These are phyloP conservation scores for Peucedramus taeniatus DNA, from an alignment of 2,113 vertebrate genomes.

Conservation along the genomic window DNA sequence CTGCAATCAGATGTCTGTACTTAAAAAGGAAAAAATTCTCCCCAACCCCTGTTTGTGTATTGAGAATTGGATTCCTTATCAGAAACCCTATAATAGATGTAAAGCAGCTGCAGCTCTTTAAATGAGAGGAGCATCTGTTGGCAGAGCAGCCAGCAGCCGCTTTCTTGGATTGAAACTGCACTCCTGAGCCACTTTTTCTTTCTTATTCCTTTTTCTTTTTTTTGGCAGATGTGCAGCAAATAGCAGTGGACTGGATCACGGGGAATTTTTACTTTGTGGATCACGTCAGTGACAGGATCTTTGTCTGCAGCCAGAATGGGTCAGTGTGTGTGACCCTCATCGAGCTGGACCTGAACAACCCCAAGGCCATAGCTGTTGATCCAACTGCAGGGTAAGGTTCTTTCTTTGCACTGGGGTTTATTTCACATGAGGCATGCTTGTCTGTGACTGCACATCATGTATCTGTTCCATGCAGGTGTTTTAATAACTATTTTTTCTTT, in stretches of 20 bases:
- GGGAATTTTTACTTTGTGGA: constrained; percentile 95
- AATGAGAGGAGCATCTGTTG: background rate
- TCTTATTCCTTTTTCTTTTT: fast-evolving
- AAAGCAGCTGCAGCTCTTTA: background rate
- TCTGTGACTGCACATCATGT: background rate
- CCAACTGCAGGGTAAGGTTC: constrained; percentile 88
- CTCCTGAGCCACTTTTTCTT: background rate
- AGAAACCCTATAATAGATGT: background rate
- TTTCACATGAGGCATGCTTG: background rate
- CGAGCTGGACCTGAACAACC: constrained; percentile 88
- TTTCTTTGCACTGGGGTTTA: background rate
- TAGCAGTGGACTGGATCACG: constrained; percentile 93
- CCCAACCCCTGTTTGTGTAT: background rate
- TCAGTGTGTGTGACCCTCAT: constrained; percentile 88
- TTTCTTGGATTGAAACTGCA: background rate
- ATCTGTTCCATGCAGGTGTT: background rate
- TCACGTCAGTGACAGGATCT: constrained; percentile 84
- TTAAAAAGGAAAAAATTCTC: background rate
- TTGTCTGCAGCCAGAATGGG: constrained; percentile 81
- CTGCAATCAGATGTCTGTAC: background rate
- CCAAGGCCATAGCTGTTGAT: constrained; percentile 91
- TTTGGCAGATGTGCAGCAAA: constrained; percentile 87
- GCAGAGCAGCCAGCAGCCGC: background rate
- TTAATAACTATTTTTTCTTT: background rate
- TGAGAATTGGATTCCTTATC: background rate